Conservation (phyloP, 2,888 invertebrate genomes). For the Ommatoiulus sabulosus region DNA sequence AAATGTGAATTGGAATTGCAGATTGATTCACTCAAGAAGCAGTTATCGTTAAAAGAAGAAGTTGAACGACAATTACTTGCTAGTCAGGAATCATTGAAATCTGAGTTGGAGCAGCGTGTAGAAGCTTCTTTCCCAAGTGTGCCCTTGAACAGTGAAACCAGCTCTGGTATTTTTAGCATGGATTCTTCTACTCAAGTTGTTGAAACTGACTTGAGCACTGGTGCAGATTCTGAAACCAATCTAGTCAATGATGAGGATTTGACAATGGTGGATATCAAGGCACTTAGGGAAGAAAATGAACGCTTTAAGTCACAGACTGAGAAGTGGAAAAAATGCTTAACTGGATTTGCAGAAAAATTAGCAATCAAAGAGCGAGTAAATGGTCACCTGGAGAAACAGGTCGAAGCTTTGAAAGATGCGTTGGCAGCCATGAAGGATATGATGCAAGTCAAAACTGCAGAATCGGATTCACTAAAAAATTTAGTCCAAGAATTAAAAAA, state of each 20-base stretch:
- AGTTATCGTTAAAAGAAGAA: background rate
- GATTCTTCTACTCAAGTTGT: constrained; percentile 30
- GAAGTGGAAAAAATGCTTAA: constrained; percentile 56
- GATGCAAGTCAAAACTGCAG: constrained; percentile 48
- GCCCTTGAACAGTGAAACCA: background rate
- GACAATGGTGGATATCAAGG: constrained; percentile 49
- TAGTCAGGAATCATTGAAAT: background rate
- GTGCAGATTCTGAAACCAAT: background rate
- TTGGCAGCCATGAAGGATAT: constrained; percentile 71
- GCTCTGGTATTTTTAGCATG: background rate
- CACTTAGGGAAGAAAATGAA: constrained; percentile 53
- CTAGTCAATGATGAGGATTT: constrained; percentile 29
- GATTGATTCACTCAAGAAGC: constrained; percentile 41
- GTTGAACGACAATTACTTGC: background rate
- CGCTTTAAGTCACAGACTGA: constrained; percentile 51
- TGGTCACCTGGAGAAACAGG: constrained; percentile 59
- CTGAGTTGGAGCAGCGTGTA: background rate
- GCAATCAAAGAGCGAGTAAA: background rate
- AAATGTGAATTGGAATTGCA: constrained; percentile 3
- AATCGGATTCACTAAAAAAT: constrained; percentile 33
- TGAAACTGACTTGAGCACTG: background rate
- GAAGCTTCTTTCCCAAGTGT: background rate
- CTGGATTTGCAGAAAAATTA: constrained; percentile 51
- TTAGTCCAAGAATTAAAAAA: constrained; percentile 34
- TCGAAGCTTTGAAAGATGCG: constrained; percentile 62